Base-by-base conservation (phyloP, 2,113 vertebrate species). In the Hymenochirus boettgeri region DNA sequence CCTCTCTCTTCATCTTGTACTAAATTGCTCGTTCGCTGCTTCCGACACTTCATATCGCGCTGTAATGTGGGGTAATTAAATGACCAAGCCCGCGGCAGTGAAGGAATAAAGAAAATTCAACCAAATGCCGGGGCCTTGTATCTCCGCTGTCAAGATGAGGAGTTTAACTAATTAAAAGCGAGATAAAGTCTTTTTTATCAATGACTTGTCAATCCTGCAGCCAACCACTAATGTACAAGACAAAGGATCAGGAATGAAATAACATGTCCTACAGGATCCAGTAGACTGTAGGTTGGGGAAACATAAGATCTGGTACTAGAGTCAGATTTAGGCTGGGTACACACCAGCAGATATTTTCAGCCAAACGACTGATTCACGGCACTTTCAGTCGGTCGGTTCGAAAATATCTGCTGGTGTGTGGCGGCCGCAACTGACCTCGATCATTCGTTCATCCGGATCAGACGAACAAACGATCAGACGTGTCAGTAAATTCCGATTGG, bases 101-200 rank as follows among this genome's bases (percentile, higher is more conserved):
- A 59, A 26, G 24, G 46, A 37, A 66, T 59, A 66, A 66, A 51
- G 45, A 13, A 46, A 59, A 58, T 51, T 39, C 55, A 35, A 23
- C 10, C 19, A 59, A 39, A 66, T 39, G 64, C 55, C 64, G 52
- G 45, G 55, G 29, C 46, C 64, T 50, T 26, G 64, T 58, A 58
- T 58, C 55, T 66, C 56, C 39, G 55, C 55, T 66, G 64, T 66
- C 64, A 59, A 47, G 55, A 58, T 66, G 48, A 66, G 55, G 64
- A 48, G 64, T 66, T 66, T 50, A 58, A 66, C 29, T 66, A 59
- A 66, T 66, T 66, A 66, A 66, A 66, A 58, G 55, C 42, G 55
- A 18, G 46, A 66, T 66, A 59, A 66, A 13, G 64, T 66, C 64
- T 66, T 66, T 58, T n/a, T 55, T 66, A 58, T 66, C 64, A 66